phyloP scores from a whole-genome alignment of 2,113 vertebrate genomes.

The Hassar affinis region DNA sequence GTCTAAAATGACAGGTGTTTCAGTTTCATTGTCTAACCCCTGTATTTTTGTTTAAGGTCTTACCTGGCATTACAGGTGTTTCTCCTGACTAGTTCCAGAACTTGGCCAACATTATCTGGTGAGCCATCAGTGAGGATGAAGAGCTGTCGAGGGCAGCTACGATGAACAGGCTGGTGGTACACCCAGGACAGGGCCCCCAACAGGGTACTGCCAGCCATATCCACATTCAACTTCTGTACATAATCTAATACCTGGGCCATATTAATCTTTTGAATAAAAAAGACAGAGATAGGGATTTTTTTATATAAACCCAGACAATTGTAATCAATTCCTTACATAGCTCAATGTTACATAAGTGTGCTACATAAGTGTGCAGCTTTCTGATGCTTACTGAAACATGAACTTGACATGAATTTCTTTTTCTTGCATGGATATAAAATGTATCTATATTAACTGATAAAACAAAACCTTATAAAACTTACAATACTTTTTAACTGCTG shows the following conservation, averaged over 20 bases:
- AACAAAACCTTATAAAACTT: too few species aligned
- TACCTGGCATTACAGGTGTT: conserved; percentile 85
- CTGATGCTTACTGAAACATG: background rate
- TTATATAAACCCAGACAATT: background rate
- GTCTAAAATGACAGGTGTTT: too few species aligned
- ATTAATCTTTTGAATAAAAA: conserved; percentile 12
- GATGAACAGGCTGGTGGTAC: conserved; percentile 81
- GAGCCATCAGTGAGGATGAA: conserved; percentile 80
- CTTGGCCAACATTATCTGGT: conserved; percentile 65
- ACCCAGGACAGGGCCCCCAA: conserved; percentile 83
- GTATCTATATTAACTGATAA: background rate
- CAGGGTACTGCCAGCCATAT: conserved; percentile 72
- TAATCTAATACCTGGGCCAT: conserved; percentile 76
- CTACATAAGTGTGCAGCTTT: background rate
- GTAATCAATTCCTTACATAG: background rate
- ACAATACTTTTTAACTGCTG: background rate
- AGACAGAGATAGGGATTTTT: background rate
- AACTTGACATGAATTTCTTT: background rate
- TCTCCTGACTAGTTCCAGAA: conserved; percentile 85
- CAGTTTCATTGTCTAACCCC: too few species aligned
- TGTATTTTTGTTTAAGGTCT: background rate
- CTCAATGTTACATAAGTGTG: background rate
- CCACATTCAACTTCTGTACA: conserved; percentile 72
- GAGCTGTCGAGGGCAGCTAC: conserved; percentile 86
- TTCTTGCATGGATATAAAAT: background rate